Evolutionary conservation across 2,113 vertebrate species (phyloP).

Genomic region (Myiozetetes cayanensis): DNA sequence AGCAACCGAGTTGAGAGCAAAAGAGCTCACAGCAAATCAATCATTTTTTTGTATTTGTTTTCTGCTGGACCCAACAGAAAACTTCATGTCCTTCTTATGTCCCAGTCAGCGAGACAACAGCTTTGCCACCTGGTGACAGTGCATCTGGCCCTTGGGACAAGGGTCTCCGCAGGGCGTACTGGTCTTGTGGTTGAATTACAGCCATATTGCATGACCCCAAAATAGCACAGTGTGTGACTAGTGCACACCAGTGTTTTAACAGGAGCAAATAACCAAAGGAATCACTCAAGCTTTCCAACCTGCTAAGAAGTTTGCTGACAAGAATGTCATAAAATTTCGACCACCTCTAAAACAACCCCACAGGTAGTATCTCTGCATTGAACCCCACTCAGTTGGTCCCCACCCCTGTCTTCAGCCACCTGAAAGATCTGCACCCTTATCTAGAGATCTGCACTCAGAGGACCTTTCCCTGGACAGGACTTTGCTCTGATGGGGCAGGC

Average conservation of each 20-base stretch:
- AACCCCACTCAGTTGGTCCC: neutral
- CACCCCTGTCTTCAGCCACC: neutral
- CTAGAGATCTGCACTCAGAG: neutral
- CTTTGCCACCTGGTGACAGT: slow-evolving; percentile 1
- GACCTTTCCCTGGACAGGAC: neutral
- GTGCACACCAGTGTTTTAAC: neutral
- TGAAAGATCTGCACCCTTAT: neutral
- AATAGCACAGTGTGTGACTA: neutral
- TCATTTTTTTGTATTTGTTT: neutral
- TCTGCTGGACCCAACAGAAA: neutral
- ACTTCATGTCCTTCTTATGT: neutral
- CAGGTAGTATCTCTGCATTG: neutral
- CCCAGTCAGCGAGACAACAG: neutral
- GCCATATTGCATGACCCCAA: neutral
- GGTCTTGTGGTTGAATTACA: neutral
- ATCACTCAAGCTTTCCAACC: neutral
- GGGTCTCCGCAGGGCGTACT: neutral
- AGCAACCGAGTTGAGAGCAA: neutral
- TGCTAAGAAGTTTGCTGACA: neutral
- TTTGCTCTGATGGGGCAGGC: neutral
- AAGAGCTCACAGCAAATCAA: neutral
- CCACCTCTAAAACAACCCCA: neutral
- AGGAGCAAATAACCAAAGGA: neutral
- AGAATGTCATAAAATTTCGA: neutral
- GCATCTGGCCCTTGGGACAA: neutral